Evolutionary conservation across 2,113 vertebrate genomes (phyloP), one percentile per base, ranked within the genome.

Genomic region (Alaudala cheleensis): DNA sequence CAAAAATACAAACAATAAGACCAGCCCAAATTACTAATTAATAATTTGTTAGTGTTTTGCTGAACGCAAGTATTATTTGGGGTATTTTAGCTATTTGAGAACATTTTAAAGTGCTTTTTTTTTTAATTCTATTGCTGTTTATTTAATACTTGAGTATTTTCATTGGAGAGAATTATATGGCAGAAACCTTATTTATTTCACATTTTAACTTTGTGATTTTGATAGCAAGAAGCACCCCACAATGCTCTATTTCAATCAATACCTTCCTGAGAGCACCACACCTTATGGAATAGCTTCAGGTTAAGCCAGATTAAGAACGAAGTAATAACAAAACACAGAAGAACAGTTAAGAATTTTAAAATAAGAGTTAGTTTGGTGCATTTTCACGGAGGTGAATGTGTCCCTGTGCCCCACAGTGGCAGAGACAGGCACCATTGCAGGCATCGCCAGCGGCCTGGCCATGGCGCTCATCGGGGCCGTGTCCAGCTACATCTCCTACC

Each of bases 401-500:
- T 37, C 37, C 56, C 58, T 96, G 50, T 19, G 7, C 50, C 88
- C 56, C 93, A 34, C 96, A 58, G 93, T 97, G 1, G 92, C 97
- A 1, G 99, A 99, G 93, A 98, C 99, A 0, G 98, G 98, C 61
- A 99, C 99, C 5, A 99, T 99, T 0, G 99, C 99, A 0, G 99
- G 99, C 9, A 98, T 99, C 3, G 98, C 97, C 62, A 99, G 99
- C 4, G 98, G 98, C 19, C 98, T 99, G 53, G 98, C 97, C 72
- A 98, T 99, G 98, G 99, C 99, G 0, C 96, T 99, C 60, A 96
- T 99, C 2, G 99, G 99, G 4, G 99, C 99, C 0, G 95, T 99
- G 61, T 98, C 96, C 98, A 99, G 99, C 97, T 99, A 99, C 95
- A 99, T 99, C 96, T 99, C 99, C 74, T 99, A 99, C 97, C 99